Conservation (phyloP, 2,888 invertebrate genomes). For the Dynastes hyllus region DNA sequence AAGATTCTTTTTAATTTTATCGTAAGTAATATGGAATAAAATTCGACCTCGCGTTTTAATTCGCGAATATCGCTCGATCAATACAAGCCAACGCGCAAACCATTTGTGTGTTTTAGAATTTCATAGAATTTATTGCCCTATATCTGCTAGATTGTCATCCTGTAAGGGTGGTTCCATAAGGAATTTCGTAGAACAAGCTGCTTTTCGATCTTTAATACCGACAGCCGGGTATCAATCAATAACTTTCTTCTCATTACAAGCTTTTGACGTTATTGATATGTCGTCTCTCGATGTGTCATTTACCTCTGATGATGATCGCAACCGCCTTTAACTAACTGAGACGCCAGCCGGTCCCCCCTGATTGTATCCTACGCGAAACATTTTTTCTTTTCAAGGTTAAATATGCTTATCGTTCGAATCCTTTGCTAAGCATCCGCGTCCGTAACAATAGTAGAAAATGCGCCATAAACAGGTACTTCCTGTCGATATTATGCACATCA, state of each 20-base stretch:
- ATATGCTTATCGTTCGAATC: constrained; percentile 25
- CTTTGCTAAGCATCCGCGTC: constrained; percentile 22
- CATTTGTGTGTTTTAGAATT: constrained; percentile 22
- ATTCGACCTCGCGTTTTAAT: not conserved
- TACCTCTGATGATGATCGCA: constrained; percentile 14
- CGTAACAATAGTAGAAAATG: constrained; percentile 21
- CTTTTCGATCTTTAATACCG: not conserved
- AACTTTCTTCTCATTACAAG: constrained; percentile 2
- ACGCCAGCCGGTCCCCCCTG: not conserved
- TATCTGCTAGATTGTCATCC: not conserved
- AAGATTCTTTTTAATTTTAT: not conserved
- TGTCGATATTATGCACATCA: constrained; percentile 34
- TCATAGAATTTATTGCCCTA: not conserved
- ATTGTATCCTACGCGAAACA: constrained; percentile 5
- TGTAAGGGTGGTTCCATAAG: too few relatives aligned
- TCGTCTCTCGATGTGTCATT: constrained; percentile 27
- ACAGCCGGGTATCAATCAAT: constrained; percentile 1
- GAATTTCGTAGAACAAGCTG: too few relatives aligned
- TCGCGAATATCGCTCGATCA: constrained; percentile 16
- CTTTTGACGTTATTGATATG: constrained; percentile 34
- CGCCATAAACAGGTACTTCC: constrained; percentile 42
- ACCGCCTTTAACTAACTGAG: not conserved
- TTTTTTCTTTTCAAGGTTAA: constrained; percentile 29
- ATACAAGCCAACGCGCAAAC: constrained; percentile 29
- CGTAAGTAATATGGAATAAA: not conserved